Evolutionary conservation across 1,140 invertebrate species (phyloP).

Genomic region (Ctenoplectra terminalis): DNA sequence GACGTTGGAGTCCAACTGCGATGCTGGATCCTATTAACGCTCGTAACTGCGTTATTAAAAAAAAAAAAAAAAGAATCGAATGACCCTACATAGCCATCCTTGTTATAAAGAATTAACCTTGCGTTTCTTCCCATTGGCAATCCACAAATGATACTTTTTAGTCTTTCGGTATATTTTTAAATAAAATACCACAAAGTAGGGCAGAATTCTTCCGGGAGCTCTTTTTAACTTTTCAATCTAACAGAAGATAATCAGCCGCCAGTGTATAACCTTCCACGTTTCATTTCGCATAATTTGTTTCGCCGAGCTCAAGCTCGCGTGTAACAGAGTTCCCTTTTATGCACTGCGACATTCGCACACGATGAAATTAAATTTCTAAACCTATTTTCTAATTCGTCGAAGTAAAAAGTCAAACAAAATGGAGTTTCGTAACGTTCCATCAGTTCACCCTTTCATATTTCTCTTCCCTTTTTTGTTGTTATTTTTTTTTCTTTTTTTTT

Average conservation of each 20-base stretch:
- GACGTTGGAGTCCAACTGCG: constrained; percentile 56
- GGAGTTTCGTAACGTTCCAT: not conserved
- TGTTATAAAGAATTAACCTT: constrained; percentile 24
- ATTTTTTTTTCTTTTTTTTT: not conserved
- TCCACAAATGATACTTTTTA: not conserved
- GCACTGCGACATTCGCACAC: not conserved
- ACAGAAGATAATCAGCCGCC: not conserved
- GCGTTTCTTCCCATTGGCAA: not conserved
- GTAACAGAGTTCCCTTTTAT: not conserved
- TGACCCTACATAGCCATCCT: not conserved
- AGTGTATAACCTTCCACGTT: not conserved
- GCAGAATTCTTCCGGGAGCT: not conserved
- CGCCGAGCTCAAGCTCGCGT: too few species aligned
- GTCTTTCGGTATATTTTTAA: not conserved
- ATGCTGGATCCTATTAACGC: constrained; percentile 62
- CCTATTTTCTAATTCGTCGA: constrained; percentile 16
- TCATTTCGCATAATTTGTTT: constrained; percentile 11
- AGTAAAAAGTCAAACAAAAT: constrained; percentile 16
- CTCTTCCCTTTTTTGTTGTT: not conserved
- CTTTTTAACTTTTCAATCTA: constrained; percentile 11
- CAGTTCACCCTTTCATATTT: not conserved
- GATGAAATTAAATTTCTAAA: constrained; percentile 11
- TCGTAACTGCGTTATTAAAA: constrained; percentile 56
- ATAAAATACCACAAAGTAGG: not conserved
- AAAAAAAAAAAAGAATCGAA: not conserved